Percentiles rank a stretch among this genome's conserved stretches.
These are phyloP conservation scores for Cloeon dipterum DNA, from an alignment of 2,888 invertebrate genomes.

Conservation along the genomic window DNA sequence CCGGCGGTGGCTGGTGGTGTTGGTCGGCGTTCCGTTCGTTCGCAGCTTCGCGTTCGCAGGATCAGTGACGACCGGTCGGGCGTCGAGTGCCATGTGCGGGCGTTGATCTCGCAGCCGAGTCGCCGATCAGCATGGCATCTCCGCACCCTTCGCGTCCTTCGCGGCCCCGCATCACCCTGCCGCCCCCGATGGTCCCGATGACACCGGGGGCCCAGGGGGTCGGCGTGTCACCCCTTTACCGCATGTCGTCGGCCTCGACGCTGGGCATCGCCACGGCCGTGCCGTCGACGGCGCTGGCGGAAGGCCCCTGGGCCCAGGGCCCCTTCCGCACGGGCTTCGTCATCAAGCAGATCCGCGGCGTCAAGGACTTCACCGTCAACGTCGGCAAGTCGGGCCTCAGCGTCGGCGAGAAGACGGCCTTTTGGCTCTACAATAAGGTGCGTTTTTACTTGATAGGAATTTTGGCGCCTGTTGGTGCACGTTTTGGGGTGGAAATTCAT, in stretches of 20 bases:
- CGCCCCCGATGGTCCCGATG: background rate
- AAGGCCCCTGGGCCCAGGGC: background rate
- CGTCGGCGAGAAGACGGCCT: conserved; percentile 60
- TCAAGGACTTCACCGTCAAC: conserved; percentile 38
- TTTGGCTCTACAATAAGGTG: conserved; percentile 51
- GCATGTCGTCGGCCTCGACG: background rate
- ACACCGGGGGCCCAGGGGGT: background rate
- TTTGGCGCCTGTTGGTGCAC: too few relatives aligned
- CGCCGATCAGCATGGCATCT: too few relatives aligned
- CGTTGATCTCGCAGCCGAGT: background rate
- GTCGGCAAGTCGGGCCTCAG: conserved; percentile 56
- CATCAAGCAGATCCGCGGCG: conserved; percentile 49
- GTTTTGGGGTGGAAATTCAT: too few relatives aligned
- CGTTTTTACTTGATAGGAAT: background rate
- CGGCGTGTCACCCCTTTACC: too few relatives aligned
- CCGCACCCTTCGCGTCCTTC: conserved; percentile 1
- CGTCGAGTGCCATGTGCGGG: too few relatives aligned
- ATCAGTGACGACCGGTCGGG: too few relatives aligned
- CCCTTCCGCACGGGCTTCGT: conserved; percentile 36
- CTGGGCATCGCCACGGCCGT: background rate
- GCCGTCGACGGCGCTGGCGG: background rate
- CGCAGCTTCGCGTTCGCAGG: too few relatives aligned
- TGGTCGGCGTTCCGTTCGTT: too few relatives aligned
- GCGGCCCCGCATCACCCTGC: background rate
- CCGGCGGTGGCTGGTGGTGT: too few relatives aligned